A percentile compares a stretch with the other conserved stretches of the same genome.
These are phyloP conservation scores for Baccha elongata DNA, from an alignment of 2,888 invertebrate genomes.

Conservation along the genomic window DNA sequence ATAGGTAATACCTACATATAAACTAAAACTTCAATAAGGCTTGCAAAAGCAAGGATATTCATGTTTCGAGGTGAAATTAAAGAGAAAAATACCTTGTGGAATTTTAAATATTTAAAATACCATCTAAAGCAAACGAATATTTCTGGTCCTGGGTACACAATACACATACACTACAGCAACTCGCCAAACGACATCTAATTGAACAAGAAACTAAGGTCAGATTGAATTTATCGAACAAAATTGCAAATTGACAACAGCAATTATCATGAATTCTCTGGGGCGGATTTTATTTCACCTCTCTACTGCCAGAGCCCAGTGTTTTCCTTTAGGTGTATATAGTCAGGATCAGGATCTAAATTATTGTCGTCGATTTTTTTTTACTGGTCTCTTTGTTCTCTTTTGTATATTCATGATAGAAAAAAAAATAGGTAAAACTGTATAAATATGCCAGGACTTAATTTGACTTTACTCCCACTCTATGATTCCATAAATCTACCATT, in stretches of 20 bases:
- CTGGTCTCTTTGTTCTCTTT: conserved; percentile 12
- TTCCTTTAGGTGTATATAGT: no score
- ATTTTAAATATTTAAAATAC: conserved; percentile 63
- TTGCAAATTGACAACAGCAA: conserved; percentile 74
- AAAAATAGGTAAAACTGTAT: conserved; percentile 27
- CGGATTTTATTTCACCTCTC: conserved; percentile 22
- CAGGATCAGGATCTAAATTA: conserved; percentile 7
- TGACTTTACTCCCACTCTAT: conserved; percentile 31
- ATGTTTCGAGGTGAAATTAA: conserved; percentile 42
- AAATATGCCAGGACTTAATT: conserved; percentile 48
- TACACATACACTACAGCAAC: no score
- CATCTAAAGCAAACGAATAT: neutral
- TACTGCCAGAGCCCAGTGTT: no score
- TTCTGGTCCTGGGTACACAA: neutral
- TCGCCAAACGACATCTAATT: conserved; percentile 66
- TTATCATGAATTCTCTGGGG: conserved; percentile 68
- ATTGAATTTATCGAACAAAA: conserved; percentile 73
- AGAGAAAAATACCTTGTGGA: conserved; percentile 52
- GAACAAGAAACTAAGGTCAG: conserved; percentile 71
- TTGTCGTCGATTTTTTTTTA: conserved; percentile 1
- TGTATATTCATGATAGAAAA: conserved; percentile 1
- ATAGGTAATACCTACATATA: neutral
- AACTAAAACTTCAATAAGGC: conserved; percentile 52
- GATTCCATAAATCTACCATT: conserved; percentile 64
- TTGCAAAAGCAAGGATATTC: conserved; percentile 30